phyloP scores from a whole-genome alignment of 2,888 invertebrate genomes.

The Sphinx pinastri region DNA sequence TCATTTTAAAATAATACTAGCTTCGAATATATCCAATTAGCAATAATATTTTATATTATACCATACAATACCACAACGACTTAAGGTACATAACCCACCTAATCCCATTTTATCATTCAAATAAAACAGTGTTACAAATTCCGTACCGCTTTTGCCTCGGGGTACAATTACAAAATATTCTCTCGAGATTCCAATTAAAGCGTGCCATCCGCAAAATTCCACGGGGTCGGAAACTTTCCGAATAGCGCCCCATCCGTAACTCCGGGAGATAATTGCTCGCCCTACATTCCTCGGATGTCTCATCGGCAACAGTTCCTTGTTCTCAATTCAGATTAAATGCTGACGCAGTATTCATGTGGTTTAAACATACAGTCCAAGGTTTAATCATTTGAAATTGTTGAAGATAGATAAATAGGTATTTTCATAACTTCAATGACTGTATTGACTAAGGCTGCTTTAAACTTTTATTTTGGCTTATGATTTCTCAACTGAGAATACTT shows the following conservation, averaged over 20 bases:
- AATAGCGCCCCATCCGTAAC: slow-evolving; percentile 30
- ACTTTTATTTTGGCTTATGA: too few relatives aligned
- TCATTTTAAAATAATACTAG: too few relatives aligned
- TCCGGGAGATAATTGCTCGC: slow-evolving; percentile 51
- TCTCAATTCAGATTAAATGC: slow-evolving; percentile 48
- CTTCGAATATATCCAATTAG: background rate
- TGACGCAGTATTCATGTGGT: slow-evolving; percentile 32
- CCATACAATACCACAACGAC: too few relatives aligned
- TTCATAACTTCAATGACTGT: background rate
- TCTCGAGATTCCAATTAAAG: slow-evolving; percentile 79
- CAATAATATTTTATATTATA: background rate
- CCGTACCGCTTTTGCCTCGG: slow-evolving; percentile 30
- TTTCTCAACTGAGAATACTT: too few relatives aligned
- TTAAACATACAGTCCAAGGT: background rate
- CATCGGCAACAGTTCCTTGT: slow-evolving; percentile 47
- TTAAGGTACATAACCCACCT: background rate
- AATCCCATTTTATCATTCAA: slow-evolving; percentile 3
- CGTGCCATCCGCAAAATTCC: slow-evolving; percentile 80
- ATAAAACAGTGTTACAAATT: slow-evolving; percentile 29
- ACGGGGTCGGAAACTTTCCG: slow-evolving; percentile 54
- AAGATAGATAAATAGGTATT: background rate
- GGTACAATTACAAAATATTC: slow-evolving; percentile 80
- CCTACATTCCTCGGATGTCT: slow-evolving; percentile 73
- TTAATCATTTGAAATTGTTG: too few relatives aligned
- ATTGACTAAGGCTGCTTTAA: too few relatives aligned